Conservation (phyloP, 2,888 invertebrate genomes). For the Pilophorus perplexus region DNA sequence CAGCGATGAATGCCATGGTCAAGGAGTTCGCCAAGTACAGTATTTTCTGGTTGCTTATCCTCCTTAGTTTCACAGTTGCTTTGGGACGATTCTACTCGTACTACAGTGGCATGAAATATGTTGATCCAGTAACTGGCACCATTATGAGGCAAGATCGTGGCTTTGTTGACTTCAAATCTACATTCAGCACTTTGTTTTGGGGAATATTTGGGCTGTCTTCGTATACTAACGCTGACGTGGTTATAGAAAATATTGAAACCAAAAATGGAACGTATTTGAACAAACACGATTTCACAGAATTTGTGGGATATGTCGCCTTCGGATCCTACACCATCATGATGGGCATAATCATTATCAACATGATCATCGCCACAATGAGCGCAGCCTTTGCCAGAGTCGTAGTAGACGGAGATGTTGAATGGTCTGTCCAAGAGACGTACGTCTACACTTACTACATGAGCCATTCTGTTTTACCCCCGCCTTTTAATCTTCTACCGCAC, state of each 20-base stretch:
- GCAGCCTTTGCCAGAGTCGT: constrained; percentile 70
- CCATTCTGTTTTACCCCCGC: constrained; percentile 67
- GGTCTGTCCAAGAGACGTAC: constrained; percentile 56
- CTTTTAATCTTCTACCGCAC: constrained; percentile 68
- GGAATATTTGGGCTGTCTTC: constrained; percentile 67
- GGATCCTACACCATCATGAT: constrained; percentile 68
- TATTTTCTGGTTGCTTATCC: constrained; percentile 1
- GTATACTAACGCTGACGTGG: constrained; percentile 63
- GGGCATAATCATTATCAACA: constrained; percentile 71
- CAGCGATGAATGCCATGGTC: constrained; percentile 5
- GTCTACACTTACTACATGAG: constrained; percentile 71
- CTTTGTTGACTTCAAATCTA: constrained; percentile 44
- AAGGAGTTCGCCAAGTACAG: constrained; percentile 17
- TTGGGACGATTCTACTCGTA: constrained; percentile 64
- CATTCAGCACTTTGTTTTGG: constrained; percentile 66
- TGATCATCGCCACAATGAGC: constrained; percentile 78
- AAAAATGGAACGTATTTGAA: constrained; percentile 54
- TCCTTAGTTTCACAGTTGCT: constrained; percentile 50
- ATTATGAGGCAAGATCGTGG: constrained; percentile 56
- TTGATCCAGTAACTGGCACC: constrained; percentile 57
- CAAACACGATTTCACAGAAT: constrained; percentile 62
- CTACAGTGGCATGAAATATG: constrained; percentile 63
- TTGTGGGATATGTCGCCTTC: constrained; percentile 66
- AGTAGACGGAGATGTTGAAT: constrained; percentile 68
- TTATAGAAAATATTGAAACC: constrained; percentile 60